Percentiles rank a stretch among this genome's conserved stretches.
Conservation (phyloP, 2,797 vertebrate species). For the Thaleichthys pacificus region DNA sequence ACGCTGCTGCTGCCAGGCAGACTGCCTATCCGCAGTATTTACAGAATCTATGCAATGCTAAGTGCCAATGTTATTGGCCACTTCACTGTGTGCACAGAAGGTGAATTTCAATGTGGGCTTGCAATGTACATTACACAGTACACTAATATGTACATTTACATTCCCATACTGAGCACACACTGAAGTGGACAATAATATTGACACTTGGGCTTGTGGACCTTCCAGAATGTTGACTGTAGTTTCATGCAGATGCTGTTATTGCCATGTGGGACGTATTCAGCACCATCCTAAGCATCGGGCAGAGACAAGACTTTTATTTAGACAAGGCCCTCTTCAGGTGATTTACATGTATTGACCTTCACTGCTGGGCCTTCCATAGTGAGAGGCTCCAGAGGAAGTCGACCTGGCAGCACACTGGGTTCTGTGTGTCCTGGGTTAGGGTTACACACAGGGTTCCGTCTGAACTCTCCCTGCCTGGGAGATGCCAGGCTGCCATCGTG, state of each 20-base stretch:
- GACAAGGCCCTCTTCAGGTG: too few species aligned
- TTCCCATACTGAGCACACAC: background rate
- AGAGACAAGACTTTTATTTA: too few species aligned
- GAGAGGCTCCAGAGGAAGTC: too few species aligned
- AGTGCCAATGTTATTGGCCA: background rate
- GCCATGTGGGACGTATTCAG: too few species aligned
- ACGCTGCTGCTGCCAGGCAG: background rate
- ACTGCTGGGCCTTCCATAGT: too few species aligned
- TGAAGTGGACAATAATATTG: too few species aligned
- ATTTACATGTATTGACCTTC: too few species aligned
- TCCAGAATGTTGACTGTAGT: too few species aligned
- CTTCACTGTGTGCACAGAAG: background rate
- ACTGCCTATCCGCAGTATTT: background rate
- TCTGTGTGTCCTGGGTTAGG: background rate
- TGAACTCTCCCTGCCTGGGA: background rate
- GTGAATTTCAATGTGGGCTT: background rate
- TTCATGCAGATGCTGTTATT: too few species aligned
- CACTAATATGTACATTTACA: background rate
- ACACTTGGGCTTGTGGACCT: too few species aligned
- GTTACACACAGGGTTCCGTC: background rate
- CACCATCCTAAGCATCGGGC: too few species aligned
- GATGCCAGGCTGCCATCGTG: background rate
- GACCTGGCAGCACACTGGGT: too few species aligned
- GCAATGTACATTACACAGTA: background rate
- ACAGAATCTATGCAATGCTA: background rate